A percentile compares a stretch with the other conserved stretches of the same genome.
Evolutionary conservation across 2,113 vertebrate species (phyloP).

Genomic region (Vulpes vulpes): DNA sequence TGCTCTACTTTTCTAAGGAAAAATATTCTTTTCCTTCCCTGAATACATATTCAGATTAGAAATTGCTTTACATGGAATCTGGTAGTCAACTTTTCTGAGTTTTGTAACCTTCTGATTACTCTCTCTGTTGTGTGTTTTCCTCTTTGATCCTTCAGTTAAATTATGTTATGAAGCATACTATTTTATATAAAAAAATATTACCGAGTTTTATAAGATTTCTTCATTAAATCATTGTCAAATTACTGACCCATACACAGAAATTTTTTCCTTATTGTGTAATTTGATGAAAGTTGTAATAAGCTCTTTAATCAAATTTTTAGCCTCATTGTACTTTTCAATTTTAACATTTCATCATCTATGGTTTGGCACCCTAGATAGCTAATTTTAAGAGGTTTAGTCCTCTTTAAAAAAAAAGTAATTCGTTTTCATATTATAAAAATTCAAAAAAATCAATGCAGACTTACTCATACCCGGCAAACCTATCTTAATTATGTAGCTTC

Average conservation of each 20-base stretch:
- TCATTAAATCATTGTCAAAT: conserved; percentile 45
- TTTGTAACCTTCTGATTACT: background rate
- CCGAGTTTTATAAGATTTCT: background rate
- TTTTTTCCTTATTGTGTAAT: conserved; percentile 41
- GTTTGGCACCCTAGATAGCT: conserved; percentile 28
- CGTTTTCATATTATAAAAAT: conserved; percentile 65
- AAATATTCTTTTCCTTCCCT: background rate
- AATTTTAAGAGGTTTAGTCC: conserved; percentile 38
- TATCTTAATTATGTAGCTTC: conserved; percentile 47
- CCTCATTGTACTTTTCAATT: conserved; percentile 44
- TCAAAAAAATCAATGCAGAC: background rate
- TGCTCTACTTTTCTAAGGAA: background rate
- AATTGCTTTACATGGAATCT: background rate
- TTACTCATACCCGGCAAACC: conserved; percentile 51
- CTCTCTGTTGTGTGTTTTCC: background rate
- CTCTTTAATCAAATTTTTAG: conserved; percentile 65
- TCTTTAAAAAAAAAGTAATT: conserved; percentile 48
- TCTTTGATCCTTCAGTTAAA: background rate
- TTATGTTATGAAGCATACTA: background rate
- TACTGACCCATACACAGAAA: conserved; percentile 24
- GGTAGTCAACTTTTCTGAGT: background rate
- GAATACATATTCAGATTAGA: background rate
- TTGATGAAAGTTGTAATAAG: conserved; percentile 59
- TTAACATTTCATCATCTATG: conserved; percentile 65
- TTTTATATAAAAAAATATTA: conserved; percentile 32